Conservation (phyloP, 2,797 vertebrate species). For the Otolemur crassicaudatus region DNA sequence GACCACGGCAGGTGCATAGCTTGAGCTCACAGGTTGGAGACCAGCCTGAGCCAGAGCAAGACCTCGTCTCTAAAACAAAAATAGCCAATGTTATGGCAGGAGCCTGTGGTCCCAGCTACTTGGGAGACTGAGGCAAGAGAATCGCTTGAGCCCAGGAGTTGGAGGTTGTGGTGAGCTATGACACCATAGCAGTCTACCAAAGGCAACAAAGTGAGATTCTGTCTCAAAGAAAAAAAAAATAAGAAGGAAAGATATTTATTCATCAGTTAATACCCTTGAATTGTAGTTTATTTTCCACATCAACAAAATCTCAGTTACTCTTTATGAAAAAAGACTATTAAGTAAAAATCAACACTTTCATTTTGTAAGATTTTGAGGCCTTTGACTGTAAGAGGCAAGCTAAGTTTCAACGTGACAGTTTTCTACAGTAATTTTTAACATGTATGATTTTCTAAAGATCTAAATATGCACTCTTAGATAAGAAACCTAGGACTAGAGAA, state of each 20-base stretch:
- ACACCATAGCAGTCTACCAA: too few species aligned
- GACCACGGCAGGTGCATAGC: too few species aligned
- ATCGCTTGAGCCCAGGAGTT: too few species aligned
- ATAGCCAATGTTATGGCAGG: too few species aligned
- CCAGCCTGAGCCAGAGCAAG: too few species aligned
- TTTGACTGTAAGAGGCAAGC: background rate
- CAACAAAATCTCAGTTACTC: background rate
- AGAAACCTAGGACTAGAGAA: background rate
- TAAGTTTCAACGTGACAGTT: slow-evolving; percentile 31
- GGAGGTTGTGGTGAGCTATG: too few species aligned
- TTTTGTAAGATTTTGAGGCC: slow-evolving; percentile 39
- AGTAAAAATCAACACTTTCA: slow-evolving; percentile 54
- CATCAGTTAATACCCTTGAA: background rate
- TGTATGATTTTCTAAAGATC: slow-evolving; percentile 2
- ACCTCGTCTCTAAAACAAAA: too few species aligned
- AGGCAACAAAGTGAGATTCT: too few species aligned
- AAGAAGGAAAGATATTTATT: background rate
- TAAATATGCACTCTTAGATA: background rate
- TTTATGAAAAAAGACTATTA: slow-evolving; percentile 30
- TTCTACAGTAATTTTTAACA: slow-evolving; percentile 36
- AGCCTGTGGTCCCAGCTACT: too few species aligned
- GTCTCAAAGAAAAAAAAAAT: too few species aligned
- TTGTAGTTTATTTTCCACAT: background rate
- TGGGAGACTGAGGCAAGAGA: too few species aligned
- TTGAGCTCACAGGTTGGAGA: too few species aligned